Evolutionary conservation across 2,113 vertebrate genomes (phyloP).

Genomic region (Megaleporinus macrocephalus): DNA sequence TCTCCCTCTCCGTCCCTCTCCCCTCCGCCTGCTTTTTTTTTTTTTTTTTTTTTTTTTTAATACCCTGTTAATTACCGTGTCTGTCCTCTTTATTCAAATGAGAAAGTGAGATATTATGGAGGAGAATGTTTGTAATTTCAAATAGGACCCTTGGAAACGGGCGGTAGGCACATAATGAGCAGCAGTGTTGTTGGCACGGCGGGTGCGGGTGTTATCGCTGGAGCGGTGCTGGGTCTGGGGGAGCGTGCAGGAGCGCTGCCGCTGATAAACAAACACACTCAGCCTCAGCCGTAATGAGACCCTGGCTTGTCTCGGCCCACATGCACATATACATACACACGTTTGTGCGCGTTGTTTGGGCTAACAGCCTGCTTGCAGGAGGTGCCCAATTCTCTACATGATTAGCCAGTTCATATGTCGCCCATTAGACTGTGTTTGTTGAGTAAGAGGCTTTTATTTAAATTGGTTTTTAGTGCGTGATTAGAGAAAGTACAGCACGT

Average conservation of each 20-base stretch:
- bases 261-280: constrained; percentile 69
- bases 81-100: constrained; percentile 80
- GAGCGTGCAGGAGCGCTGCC: constrained; percentile 45
- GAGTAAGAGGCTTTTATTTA: constrained; percentile 58
- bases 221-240: constrained; percentile 51
- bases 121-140: constrained; percentile 72
- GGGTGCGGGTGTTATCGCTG: constrained; percentile 67
- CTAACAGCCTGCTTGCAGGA: constrained; percentile 21
- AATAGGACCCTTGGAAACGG: constrained; percentile 63
- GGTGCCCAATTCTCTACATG: constrained; percentile 65
- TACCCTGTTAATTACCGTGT: constrained; percentile 78
- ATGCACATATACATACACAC: constrained; percentile 1
- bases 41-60: constrained; percentile 67
- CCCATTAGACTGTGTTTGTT: constrained; percentile 59
- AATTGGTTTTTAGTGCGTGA: constrained; percentile 71
- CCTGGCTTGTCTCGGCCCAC: constrained; percentile 27
- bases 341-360: neutral
- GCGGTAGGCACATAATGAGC: constrained; percentile 61
- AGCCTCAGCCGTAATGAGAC: constrained; percentile 61
- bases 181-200: constrained; percentile 34
- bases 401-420: constrained; percentile 70
- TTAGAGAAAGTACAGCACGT: constrained; percentile 46
- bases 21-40: constrained; percentile 31
- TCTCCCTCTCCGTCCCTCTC: constrained; percentile 48
- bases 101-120: constrained; percentile 75